A percentile compares a stretch with the other conserved stretches of the same genome.
These are phyloP conservation scores for Stegodyphus mimosarum DNA, from an alignment of 1,140 invertebrate genomes.

Conservation along the genomic window DNA sequence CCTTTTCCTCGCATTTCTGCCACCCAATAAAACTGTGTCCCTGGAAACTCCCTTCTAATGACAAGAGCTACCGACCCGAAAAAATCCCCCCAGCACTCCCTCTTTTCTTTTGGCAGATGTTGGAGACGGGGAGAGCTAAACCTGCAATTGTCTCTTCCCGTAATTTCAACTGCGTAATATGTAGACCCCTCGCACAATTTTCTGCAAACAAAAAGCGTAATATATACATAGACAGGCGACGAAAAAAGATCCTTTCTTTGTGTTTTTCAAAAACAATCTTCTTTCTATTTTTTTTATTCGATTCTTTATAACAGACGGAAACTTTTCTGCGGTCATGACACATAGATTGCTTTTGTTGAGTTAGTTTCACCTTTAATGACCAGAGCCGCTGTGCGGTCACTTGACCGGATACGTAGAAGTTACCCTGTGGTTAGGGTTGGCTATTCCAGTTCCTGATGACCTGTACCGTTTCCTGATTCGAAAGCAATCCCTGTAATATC, in stretches of 20 bases:
- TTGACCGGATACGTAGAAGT: slow-evolving; percentile 32
- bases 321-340: neutral
- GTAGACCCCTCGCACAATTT: neutral
- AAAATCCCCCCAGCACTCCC: neutral
- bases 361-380: slow-evolving; percentile 9
- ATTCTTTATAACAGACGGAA: neutral
- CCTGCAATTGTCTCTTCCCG: slow-evolving; percentile 48
- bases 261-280: slow-evolving; percentile 44
- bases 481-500: slow-evolving; percentile 18
- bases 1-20: neutral
- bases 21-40: slow-evolving; percentile 7
- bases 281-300: neutral
- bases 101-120: slow-evolving; percentile 21
- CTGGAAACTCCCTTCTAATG: slow-evolving; percentile 49
- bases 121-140: slow-evolving; percentile 31
- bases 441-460: slow-evolving; percentile 12
- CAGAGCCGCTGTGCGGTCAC: neutral
- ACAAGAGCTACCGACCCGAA: slow-evolving; percentile 53
- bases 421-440: slow-evolving; percentile 32
- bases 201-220: slow-evolving; percentile 34
- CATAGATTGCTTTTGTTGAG: no score
- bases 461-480: slow-evolving; percentile 10
- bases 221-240: neutral
- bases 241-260: neutral
- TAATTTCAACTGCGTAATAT: slow-evolving; percentile 23